These are phyloP conservation scores for Agonopterix heracliana DNA, from an alignment of 2,888 invertebrate genomes.

Conservation along the genomic window DNA sequence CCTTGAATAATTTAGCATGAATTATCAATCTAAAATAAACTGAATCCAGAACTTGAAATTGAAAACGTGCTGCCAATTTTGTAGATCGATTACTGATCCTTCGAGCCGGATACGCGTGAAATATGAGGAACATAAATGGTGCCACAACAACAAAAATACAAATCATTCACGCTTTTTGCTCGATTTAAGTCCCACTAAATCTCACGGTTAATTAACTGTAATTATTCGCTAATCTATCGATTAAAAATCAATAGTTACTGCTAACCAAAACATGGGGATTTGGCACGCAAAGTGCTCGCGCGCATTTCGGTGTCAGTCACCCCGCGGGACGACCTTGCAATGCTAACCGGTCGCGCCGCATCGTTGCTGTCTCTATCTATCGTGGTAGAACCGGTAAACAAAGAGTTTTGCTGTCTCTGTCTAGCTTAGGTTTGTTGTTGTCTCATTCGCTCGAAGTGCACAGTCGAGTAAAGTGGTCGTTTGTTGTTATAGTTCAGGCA, in stretches of 20 bases:
- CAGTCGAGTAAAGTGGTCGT: constrained; percentile 31
- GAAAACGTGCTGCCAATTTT: neutral
- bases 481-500: constrained; percentile 6
- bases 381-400: constrained; percentile 5
- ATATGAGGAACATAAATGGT: constrained; percentile 25
- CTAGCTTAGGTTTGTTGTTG: constrained; percentile 27
- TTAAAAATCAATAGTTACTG: constrained; percentile 47
- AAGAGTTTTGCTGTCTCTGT: constrained; percentile 25
- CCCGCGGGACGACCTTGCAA: constrained; percentile 71
- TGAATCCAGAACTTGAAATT: neutral
- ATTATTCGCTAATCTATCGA: constrained; percentile 40
- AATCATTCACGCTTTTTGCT: constrained; percentile 34
- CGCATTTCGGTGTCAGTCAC: constrained; percentile 58
- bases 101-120: constrained; percentile 21
- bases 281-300: constrained; percentile 52
- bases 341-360: constrained; percentile 67
- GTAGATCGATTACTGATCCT: constrained; percentile 13
- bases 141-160: constrained; percentile 29
- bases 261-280: constrained; percentile 48
- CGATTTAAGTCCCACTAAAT: constrained; percentile 10
- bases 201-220: constrained; percentile 30
- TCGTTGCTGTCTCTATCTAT: constrained; percentile 35
- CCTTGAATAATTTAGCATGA: neutral
- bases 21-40: neutral
- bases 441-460: constrained; percentile 25